These are phyloP conservation scores for Drosophila prolongata DNA, from an alignment of 2,888 invertebrate genomes.

Conservation along the genomic window DNA sequence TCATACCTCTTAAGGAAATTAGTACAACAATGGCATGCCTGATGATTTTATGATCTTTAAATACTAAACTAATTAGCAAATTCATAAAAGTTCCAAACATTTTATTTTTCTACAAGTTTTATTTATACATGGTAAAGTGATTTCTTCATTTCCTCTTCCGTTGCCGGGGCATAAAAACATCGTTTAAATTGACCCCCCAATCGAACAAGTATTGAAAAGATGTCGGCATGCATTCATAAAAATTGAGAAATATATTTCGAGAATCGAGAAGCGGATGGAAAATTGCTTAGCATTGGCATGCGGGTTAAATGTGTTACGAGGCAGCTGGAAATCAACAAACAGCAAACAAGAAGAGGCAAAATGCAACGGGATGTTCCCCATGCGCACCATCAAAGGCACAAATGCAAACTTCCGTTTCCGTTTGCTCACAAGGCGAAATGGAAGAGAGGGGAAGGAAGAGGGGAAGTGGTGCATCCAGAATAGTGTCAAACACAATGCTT, in stretches of 20 bases:
- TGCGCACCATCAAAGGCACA: conserved; percentile 68
- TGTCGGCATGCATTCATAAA: conserved; percentile 49
- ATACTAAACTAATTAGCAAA: no score
- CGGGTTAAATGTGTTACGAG: conserved; percentile 45
- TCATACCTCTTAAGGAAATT: no score
- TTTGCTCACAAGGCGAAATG: conserved; percentile 24
- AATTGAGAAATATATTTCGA: conserved; percentile 37
- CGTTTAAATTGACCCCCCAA: conserved; percentile 4
- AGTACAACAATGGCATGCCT: no score
- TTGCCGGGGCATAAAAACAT: neutral
- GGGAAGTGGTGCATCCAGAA: conserved; percentile 15
- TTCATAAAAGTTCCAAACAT: no score
- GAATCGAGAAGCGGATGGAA: conserved; percentile 14
- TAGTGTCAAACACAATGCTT: conserved; percentile 77
- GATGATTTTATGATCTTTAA: no score
- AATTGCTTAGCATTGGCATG: conserved; percentile 57
- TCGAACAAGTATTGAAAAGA: conserved; percentile 22
- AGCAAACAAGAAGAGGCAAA: conserved; percentile 35
- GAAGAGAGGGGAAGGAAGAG: neutral
- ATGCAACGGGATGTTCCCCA: conserved; percentile 41
- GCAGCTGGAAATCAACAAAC: conserved; percentile 40
- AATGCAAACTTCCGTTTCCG: conserved; percentile 72
- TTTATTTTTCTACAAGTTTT: no score
- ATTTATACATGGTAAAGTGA: neutral
- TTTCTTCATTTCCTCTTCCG: neutral